Base-by-base conservation (phyloP, 2,797 vertebrate species). In the Clangula hyemalis region DNA sequence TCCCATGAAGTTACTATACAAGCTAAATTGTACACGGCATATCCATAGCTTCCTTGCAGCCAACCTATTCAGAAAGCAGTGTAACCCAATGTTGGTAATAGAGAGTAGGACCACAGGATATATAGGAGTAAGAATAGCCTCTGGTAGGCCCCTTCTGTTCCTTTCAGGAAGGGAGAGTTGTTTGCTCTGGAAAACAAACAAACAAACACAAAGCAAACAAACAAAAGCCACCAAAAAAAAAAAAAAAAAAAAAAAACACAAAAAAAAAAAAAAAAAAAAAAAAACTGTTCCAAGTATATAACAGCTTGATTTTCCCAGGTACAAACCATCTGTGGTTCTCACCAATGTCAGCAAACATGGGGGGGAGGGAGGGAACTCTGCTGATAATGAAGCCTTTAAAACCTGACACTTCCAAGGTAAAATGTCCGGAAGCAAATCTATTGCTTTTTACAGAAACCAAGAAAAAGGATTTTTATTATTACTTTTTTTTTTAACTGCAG, bases 361-460 rank as follows among this genome's bases (percentile, higher is more conserved):
- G 8, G 13, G 10, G 27, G 8, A 25, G 27, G 38, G 70, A 86
- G 27, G 27, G 70, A 88, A 16, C 32, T 25, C 27, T 60, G 70
- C n/a, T 77, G 61, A 57, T 61, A 83, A 57, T 17, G 47, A 81
- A 77, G 21, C 27, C 30, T 88, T 84, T 90, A 79, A 93, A 79
- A 69, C 38, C 28, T 38, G 56, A 58, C 38, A 27, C 17, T 77
- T 85, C 17, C 53, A 45, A 5, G 10, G 73, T 58, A 76, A 85
- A 93, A 76, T 34, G 51, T 27, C 32, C 69, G 66, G 68, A 76
- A 60, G 30, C 10, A 85, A 76, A 54, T 83, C 32, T 22, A 56
- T 16, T 70, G n/a, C 25, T 7, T 16, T 75, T 91, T 75, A 39
- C 77, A 84, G n/a, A 81, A 18, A 64, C n/a, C 41, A 76, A 54